Conservation (phyloP, 2,888 invertebrate species). For the Melanchra persicariae region DNA sequence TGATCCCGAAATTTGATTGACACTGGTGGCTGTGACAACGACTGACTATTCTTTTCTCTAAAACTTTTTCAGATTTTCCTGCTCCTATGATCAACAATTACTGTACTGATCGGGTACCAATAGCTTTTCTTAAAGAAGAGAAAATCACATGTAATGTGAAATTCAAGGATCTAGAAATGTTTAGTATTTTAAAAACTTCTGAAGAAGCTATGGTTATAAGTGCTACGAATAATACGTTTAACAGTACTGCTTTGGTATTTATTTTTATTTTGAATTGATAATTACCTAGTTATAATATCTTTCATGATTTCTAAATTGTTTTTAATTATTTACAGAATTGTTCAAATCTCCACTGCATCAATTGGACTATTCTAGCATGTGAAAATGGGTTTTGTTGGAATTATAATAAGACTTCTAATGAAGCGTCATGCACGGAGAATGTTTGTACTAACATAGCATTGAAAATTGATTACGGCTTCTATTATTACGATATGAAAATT, state of each 20-base stretch:
- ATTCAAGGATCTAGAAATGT: slow-evolving; percentile 82
- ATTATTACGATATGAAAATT: slow-evolving; percentile 79
- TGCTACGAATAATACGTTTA: slow-evolving; percentile 74
- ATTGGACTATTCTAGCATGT: slow-evolving; percentile 82
- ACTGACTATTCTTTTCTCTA: neutral
- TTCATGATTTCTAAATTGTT: neutral
- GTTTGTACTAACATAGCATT: slow-evolving; percentile 80
- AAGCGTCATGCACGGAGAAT: slow-evolving; percentile 78
- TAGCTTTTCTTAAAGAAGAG: slow-evolving; percentile 80
- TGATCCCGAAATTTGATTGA: neutral
- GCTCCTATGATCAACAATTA: slow-evolving; percentile 78
- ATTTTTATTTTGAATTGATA: slow-evolving; percentile 2
- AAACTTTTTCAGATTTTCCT: slow-evolving; percentile 77
- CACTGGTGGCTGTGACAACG: neutral
- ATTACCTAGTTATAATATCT: neutral
- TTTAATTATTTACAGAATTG: slow-evolving; percentile 81
- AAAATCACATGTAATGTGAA: slow-evolving; percentile 79
- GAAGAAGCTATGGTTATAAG: slow-evolving; percentile 78
- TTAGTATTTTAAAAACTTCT: slow-evolving; percentile 76
- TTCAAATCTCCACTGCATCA: slow-evolving; percentile 80
- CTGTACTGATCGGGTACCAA: slow-evolving; percentile 77
- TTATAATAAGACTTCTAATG: slow-evolving; percentile 79
- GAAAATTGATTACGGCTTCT: slow-evolving; percentile 81
- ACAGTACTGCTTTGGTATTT: slow-evolving; percentile 78
- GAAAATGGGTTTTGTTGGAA: slow-evolving; percentile 72